phyloP scores from a whole-genome alignment of 2,797 vertebrate species.

The Gadopsis bispinosus region DNA sequence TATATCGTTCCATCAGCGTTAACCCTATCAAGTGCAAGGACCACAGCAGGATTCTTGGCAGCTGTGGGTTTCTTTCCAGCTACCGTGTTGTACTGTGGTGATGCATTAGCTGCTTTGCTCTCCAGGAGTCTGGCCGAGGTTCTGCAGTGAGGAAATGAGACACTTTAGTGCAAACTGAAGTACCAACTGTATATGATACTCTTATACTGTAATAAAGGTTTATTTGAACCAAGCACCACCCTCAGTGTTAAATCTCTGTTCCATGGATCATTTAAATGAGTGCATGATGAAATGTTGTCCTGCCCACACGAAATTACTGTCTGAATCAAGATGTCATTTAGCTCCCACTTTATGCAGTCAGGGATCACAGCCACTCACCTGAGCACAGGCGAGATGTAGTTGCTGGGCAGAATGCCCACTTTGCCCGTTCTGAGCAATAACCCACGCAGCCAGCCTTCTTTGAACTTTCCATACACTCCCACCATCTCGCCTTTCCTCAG shows the following conservation, averaged over 20 bases:
- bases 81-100: conserved; percentile 74
- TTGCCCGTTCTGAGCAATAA: conserved; percentile 93
- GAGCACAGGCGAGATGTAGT: conserved; percentile 92
- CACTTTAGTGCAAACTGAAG: conserved; percentile 13
- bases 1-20: conserved; percentile 81
- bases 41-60: conserved; percentile 83
- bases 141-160: conserved; percentile 79
- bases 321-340: conserved; percentile 48
- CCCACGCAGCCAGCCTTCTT: conserved; percentile 94
- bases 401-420: conserved; percentile 92
- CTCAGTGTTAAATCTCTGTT: conserved; percentile 5
- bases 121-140: conserved; percentile 90
- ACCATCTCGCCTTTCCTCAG: conserved; percentile 95
- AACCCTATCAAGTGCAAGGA: conserved; percentile 89
- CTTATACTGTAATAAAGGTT: conserved; percentile 15
- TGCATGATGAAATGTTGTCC: conserved; percentile 12
- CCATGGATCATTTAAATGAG: conserved; percentile 21
- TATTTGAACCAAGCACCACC: conserved; percentile 4
- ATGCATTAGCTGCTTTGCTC: conserved; percentile 84
- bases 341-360: conserved; percentile 34
- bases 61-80: conserved; percentile 79
- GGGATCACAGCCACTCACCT: conserved; percentile 83
- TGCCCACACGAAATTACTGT: conserved; percentile 37
- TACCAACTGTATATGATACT: background rate
- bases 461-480: conserved; percentile 91